Base-by-base conservation (phyloP, 2,888 invertebrate genomes). In the Chrysolina haemoptera region DNA sequence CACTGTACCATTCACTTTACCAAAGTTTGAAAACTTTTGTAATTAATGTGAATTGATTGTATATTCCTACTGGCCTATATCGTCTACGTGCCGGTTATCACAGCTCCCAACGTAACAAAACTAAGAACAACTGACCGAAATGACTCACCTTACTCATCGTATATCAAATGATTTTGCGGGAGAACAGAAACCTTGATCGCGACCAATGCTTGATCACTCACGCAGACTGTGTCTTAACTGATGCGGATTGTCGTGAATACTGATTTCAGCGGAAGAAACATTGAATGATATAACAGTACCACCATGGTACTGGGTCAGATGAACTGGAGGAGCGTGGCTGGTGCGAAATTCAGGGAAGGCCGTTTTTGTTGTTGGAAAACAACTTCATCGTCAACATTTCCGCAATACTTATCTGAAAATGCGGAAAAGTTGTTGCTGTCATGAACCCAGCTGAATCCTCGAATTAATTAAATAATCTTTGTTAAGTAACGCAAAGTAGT, bases 201-300 rank as follows among this genome's bases (percentile, higher is more conserved):
- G n/a, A 8, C 35, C 74, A 74, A 74, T 74, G 70, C 67, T 74
- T 53, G 50, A 67, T 66, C 75, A 68, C 72, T 67, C 62, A 74
- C 73, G 50, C 69, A 62, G 43, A 72, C 68, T 40, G 67, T 48
- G 53, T 77, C 72, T 71, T 67, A 22, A 70, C 71, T 70, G 71
- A 46, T 70, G 68, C 78, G 71, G 76, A 62, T 66, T 69, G 27
- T 68, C 48, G 48, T 67, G 63, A 41, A 63, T 70, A 80, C 79
- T 79, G 77, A 76, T 74, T 74, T 71, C 70, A 68, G 65, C 75
- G 75, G 73, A 71, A 71, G 66, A 59, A 71, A 67, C 71, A 71
- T 67, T 78, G 74, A 72, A 75, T 79, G 79, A 75, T 81, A 79
- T 80, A 80, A 80, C 78, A 79, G 79, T 80, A 80, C 80, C 74